Percentiles rank a stretch among this genome's conserved stretches.
Evolutionary conservation across 2,797 vertebrate species (phyloP).

Genomic region (Dicrostonyx torquatus): DNA sequence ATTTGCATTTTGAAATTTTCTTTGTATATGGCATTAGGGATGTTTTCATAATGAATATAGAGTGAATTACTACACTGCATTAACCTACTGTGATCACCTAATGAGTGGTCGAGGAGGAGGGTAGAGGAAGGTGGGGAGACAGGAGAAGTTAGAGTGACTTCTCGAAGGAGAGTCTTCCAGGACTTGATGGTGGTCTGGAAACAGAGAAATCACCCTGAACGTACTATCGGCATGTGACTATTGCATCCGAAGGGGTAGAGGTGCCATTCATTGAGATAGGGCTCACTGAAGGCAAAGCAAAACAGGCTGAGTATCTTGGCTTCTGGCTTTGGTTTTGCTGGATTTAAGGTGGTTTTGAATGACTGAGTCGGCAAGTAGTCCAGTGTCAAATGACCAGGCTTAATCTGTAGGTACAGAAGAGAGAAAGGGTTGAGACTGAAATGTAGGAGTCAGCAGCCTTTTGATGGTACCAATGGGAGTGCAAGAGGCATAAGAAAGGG

Average conservation of each 20-base stretch:
- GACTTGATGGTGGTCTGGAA: neutral
- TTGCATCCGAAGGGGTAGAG: neutral
- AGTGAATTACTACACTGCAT: neutral
- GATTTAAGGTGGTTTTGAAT: constrained; percentile 27
- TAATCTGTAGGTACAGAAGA: neutral
- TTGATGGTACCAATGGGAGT: neutral
- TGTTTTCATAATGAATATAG: neutral
- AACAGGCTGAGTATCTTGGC: neutral
- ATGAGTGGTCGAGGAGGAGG: neutral
- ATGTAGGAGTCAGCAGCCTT: neutral
- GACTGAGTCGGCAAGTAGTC: neutral
- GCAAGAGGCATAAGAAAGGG: neutral
- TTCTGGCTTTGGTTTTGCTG: neutral
- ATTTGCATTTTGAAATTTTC: neutral
- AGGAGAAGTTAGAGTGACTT: neutral
- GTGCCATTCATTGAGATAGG: neutral
- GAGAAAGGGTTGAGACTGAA: neutral
- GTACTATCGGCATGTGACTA: neutral
- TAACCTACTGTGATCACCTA: neutral
- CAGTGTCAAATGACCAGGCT: neutral
- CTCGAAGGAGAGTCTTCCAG: neutral
- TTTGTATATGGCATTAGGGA: neutral
- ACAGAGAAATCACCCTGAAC: neutral
- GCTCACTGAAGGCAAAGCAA: neutral
- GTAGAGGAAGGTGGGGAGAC: neutral